These are phyloP conservation scores for Chiroxiphia lanceolata DNA, from an alignment of 2,797 vertebrate species.

Conservation along the genomic window DNA sequence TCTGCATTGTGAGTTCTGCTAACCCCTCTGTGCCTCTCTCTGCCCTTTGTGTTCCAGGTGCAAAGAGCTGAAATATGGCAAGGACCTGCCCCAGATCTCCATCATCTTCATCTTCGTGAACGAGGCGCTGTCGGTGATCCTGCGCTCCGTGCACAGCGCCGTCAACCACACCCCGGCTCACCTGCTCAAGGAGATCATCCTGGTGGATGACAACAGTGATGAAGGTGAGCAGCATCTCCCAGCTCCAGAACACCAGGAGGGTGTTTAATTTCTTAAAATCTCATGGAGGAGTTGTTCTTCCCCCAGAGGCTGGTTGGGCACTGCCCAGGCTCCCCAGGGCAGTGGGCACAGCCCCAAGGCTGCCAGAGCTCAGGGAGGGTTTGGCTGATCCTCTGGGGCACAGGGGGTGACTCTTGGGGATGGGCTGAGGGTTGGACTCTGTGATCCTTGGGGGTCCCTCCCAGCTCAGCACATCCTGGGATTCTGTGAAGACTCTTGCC, in stretches of 20 bases:
- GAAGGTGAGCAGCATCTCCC: slow-evolving; percentile 79
- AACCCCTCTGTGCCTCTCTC: not conserved
- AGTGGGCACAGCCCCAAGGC: not conserved
- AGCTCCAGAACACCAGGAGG: not conserved
- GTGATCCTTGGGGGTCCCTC: not conserved
- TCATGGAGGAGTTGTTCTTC: accelerated
- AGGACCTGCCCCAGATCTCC: slow-evolving; percentile 93
- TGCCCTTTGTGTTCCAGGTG: slow-evolving; percentile 77
- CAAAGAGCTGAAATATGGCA: slow-evolving; percentile 86
- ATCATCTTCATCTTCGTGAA: slow-evolving; percentile 99
- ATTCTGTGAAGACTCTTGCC: not conserved
- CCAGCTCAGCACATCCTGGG: not conserved
- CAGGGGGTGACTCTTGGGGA: too few species aligned
- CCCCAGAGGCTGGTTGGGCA: not conserved
- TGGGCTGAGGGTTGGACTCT: not conserved
- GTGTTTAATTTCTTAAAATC: not conserved
- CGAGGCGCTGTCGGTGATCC: slow-evolving; percentile 94
- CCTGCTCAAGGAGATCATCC: slow-evolving; percentile 94
- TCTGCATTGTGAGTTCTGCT: not conserved
- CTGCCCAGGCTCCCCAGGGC: not conserved
- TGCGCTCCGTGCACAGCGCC: slow-evolving; percentile 93
- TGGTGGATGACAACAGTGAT: slow-evolving; percentile 96
- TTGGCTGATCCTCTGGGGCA: too few species aligned
- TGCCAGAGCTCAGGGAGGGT: not conserved
- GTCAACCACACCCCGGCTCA: slow-evolving; percentile 95